Evolutionary conservation across 2,888 invertebrate genomes (phyloP), one percentile per base, ranked within the genome.

Genomic region (Chrysolina americana): DNA sequence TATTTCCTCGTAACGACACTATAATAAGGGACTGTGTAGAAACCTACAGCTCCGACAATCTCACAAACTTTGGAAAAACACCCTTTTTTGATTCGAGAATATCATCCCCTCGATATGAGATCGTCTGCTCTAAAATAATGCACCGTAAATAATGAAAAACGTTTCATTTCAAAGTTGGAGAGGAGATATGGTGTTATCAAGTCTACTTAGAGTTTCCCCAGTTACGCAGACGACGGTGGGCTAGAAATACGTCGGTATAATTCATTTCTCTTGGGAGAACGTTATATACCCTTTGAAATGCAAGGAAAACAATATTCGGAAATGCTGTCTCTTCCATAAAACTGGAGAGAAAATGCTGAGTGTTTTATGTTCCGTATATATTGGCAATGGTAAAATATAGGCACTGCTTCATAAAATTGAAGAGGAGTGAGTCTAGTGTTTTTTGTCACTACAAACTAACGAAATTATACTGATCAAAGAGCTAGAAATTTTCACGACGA

Each of bases 91-190:
- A 36, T 50, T 2, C 50, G 9, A 19, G 10, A 28, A 28, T 59
- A 59, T 59, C n/a, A 59, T 59, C n/a, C 59, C 59, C 23, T 59
- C 59, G 23, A 17, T 59, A 59, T 59, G 8, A 59, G n/a, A 59
- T 59, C 59, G 59, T 28, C 59, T 23, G 59, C 36, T 59, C 2
- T 59, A 8, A 59, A 59, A 59, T 59, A 59, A 59, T 59, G 59
- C 36, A 28, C 9, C 59, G 36, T 59, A 36, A 59, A 59, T 59
- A 59, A 59, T 59, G 28, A 28, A n/a, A 59, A 59, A 59, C 15
- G n/a, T 23, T 59, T 36, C n/a, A 23, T 28, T 59, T 59, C 59
- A 15, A 15, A 59, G 15, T 15, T 59, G 13, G 28, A 28, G n/a
- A 28, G 59, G 9, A 23, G 59, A 59, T 59, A 59, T 59, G 36